These are phyloP conservation scores for Cichladusa arquata DNA, from an alignment of 2,113 vertebrate species.

Conservation along the genomic window DNA sequence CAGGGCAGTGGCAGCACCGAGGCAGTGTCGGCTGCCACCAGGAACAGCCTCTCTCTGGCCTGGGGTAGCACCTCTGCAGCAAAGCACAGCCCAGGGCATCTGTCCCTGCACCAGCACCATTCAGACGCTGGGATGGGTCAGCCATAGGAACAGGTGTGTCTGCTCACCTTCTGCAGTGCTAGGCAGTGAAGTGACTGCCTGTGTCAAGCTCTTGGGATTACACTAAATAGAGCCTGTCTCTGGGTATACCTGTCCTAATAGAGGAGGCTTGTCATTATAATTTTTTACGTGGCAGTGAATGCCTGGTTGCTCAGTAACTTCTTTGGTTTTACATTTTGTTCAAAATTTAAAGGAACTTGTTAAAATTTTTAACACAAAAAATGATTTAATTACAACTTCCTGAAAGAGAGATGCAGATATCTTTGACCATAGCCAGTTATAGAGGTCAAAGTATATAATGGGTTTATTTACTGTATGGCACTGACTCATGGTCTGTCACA, in stretches of 20 bases:
- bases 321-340: neutral
- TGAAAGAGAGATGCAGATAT: neutral
- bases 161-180: neutral
- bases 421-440: neutral
- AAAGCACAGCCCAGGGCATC: fast-evolving
- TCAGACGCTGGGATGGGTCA: neutral
- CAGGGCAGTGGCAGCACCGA: neutral
- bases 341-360: neutral
- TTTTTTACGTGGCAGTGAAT: neutral
- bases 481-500: neutral
- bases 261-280: neutral
- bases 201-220: neutral
- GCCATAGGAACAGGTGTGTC: fast-evolving
- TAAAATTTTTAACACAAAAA: neutral
- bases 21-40: neutral
- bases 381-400: neutral
- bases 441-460: neutral
- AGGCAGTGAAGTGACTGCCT: neutral
- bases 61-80: neutral
- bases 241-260: neutral
- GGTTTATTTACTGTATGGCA: neutral
- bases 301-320: neutral
- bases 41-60: neutral
- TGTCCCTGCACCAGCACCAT: neutral
- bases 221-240: neutral